Percentiles rank a stretch among this genome's conserved stretches.
Evolutionary conservation across 2,113 vertebrate genomes (phyloP).

Genomic region (Arothron firmamentum): DNA sequence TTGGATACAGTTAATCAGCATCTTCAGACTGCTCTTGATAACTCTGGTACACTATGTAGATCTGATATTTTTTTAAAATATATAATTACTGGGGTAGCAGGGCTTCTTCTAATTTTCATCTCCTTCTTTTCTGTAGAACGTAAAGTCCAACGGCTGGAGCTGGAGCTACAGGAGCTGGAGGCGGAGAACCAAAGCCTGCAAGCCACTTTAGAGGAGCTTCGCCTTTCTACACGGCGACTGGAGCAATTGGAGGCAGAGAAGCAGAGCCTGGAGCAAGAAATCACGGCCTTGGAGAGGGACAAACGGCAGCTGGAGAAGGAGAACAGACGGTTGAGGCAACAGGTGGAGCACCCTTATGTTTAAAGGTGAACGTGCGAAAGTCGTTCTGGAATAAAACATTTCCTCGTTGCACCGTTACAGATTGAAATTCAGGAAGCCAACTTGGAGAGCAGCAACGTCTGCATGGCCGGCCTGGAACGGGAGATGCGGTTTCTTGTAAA

Average conservation of each 20-base stretch:
- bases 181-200: conserved; percentile 65
- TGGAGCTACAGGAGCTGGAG: conserved; percentile 68
- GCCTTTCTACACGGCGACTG: conserved; percentile 52
- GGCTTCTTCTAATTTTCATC: background rate
- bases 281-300: conserved; percentile 75
- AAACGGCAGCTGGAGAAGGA: conserved; percentile 82
- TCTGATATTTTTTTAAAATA: background rate
- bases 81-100: background rate
- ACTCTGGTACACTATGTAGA: conserved; percentile 54
- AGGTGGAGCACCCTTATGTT: conserved; percentile 30
- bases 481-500: conserved; percentile 82
- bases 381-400: background rate
- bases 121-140: conserved; percentile 42
- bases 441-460: conserved; percentile 80
- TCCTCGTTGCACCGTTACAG: conserved; percentile 51
- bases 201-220: conserved; percentile 62
- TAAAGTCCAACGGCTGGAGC: conserved; percentile 74
- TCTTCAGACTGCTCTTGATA: conserved; percentile 73
- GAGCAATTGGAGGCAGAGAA: conserved; percentile 67
- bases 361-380: background rate
- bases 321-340: conserved; percentile 66
- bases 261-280: conserved; percentile 65
- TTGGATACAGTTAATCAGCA: conserved; percentile 67
- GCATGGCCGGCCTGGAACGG: conserved; percentile 78
- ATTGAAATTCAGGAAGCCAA: conserved; percentile 86